Evolutionary conservation across 2,113 vertebrate species (phyloP), one percentile per base, ranked within the genome.

Genomic region (Nothoprocta perdicaria): DNA sequence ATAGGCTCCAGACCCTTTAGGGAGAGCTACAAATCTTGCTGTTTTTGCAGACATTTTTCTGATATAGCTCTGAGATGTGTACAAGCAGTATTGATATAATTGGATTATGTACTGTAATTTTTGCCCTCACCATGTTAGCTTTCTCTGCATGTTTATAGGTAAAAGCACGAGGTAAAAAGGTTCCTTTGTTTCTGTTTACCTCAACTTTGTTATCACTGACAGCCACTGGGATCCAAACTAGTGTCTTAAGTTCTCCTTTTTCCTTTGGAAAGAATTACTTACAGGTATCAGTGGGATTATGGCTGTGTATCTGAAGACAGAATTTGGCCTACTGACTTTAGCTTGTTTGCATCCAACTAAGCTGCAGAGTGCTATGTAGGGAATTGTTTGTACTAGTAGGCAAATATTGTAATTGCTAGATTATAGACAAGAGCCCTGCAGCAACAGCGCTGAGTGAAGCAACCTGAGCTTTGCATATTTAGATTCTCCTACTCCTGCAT

Each of bases 401-500:
- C 75, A 95, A 94, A 94, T 93, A 94, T 18, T 85, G 63, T 90
- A 93, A 90, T 89, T 92, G 81, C 79, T 77, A 77, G 91, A 80
- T 92, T 95, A 80, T 58, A 91, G 84, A 68, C 33, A 92, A 92
- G 65, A 92, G 19, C 84, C 90, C 72, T 74, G 52, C 41, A 94
- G 92, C 89, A 93, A 67, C 31, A 86, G 27, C 31, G 40, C n/a
- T 46, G 67, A 93, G 82, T 50, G 93, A 92, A 85, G 52, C 67
- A 87, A 31, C 50, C 38, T 43, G 27, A 38, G 63, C 33, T 94
- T 87, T 95, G 86, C 79, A 55, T 90, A 82, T 93, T 90, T 89
- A 83, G 57, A 78, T 93, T 92, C 31, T 82, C 12, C 41, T 66
- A 53, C 27, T 88, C 10, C 40, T 45, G 31, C 76, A 65, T 87